Base-by-base conservation (phyloP, 2,797 vertebrate genomes). In the Streptopelia turtur region DNA sequence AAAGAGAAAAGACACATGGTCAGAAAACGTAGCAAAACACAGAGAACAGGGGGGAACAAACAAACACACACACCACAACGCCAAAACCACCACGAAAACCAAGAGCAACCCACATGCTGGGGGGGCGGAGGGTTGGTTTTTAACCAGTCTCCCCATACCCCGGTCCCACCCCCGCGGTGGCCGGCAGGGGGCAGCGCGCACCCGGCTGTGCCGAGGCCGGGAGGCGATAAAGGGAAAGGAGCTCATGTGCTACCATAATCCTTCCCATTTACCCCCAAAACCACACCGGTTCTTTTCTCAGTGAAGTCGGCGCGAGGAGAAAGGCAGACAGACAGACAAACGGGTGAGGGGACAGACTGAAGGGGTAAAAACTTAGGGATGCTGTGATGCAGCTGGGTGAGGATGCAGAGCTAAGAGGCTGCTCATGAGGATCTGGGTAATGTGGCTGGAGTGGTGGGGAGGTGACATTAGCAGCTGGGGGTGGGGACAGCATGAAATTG, bases 121-220 rank as follows among this genome's bases (percentile, higher is more conserved):
- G 15, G 50, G 50, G 14, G 50, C 25, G 50, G 25, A 9, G 50
- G 49, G 11, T 30, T 31, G 6, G 20, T 18, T 24, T 28, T 17
- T 4, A 10, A 20, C 11, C 66, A 4, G 21, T 5, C 10, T 5
- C 20, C 47, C 13, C 22, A 27, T 5, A 1, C 4, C 16, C 35
- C 10, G 15, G 21, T 7, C 15, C 28, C 17, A 23, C n/a, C 7
- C 55, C 33, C 13, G 10, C 31, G 5, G 60, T 28, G 17, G 83
- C 90, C 90, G 71, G 80, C 75, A 92, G 92, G 79, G 79, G 92
- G 92, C 90, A 92, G 86, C 68, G 60, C 53, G n/a, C 37, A 13
- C 37, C 76, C 45, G 17, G 45, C 63, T 14, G 43, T 31, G 35
- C 49, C 23, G 22, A 25, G 63, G 49, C 49, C 13, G 49, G 49